These are phyloP conservation scores for Acronicta psi DNA, from an alignment of 2,888 invertebrate species.

Conservation along the genomic window DNA sequence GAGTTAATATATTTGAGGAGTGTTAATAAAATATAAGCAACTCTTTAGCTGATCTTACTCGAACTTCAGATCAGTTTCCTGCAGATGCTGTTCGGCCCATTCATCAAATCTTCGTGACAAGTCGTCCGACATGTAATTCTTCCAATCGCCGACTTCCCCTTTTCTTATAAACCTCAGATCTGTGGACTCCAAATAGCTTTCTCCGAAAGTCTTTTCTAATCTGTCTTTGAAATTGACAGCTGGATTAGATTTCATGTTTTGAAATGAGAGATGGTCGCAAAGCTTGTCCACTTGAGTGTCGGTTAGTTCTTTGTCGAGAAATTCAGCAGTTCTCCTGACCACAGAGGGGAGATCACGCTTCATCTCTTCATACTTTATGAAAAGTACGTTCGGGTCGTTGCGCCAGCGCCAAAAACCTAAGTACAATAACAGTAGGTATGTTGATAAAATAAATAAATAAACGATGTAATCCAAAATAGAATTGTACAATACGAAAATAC, in stretches of 20 bases:
- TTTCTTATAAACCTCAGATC: constrained; percentile 92
- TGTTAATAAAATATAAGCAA: too few species aligned
- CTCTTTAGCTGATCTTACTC: constrained; percentile 77
- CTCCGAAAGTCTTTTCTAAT: constrained; percentile 86
- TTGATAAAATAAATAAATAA: too few species aligned
- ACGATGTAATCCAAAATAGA: too few species aligned
- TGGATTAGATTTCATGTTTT: constrained; percentile 94
- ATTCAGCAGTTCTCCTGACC: constrained; percentile 92
- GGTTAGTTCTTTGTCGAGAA: constrained; percentile 91
- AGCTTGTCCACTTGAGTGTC: constrained; percentile 91
- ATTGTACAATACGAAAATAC: too few species aligned
- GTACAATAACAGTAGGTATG: too few species aligned
- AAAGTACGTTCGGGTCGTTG: constrained; percentile 92
- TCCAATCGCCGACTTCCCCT: constrained; percentile 95
- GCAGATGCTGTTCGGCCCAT: constrained; percentile 90
- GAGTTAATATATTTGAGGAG: too few species aligned
- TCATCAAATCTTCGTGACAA: constrained; percentile 92
- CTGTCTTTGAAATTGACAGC: constrained; percentile 93
- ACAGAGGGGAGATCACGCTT: constrained; percentile 91
- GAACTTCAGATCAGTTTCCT: constrained; percentile 90
- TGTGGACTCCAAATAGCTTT: constrained; percentile 83
- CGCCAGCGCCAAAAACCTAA: constrained; percentile 92
- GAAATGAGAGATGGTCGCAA: constrained; percentile 93
- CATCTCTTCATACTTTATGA: constrained; percentile 95
- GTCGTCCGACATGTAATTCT: constrained; percentile 93